These are phyloP conservation scores for Zaprionus ornatus DNA, from an alignment of 1,140 invertebrate species.

Conservation along the genomic window DNA sequence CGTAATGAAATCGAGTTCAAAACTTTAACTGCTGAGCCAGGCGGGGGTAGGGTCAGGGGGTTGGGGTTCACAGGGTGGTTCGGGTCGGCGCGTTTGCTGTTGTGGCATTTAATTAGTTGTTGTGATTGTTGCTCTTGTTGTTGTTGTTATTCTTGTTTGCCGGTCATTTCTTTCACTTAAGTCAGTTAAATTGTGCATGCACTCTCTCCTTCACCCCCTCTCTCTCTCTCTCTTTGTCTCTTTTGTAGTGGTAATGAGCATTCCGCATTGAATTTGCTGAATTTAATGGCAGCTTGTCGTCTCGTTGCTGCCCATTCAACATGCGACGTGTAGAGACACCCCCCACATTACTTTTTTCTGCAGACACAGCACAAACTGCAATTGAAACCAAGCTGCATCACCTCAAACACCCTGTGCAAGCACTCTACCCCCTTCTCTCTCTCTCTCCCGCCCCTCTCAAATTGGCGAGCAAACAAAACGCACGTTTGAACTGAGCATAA, in stretches of 20 bases:
- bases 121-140: constrained; percentile 61
- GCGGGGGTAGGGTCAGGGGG: not conserved
- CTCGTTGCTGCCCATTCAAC: not conserved
- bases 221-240: not conserved
- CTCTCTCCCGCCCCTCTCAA: constrained; percentile 53
- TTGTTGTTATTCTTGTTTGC: constrained; percentile 47
- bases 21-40: constrained; percentile 54
- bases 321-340: not conserved
- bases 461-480: constrained; percentile 79
- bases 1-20: constrained; percentile 81
- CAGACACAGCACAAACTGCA: constrained; percentile 73
- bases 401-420: not conserved
- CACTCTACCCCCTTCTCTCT: constrained; percentile 1
- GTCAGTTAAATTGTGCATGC: constrained; percentile 57
- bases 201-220: not conserved
- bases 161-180: constrained; percentile 66
- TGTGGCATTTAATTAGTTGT: constrained; percentile 80
- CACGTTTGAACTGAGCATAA: constrained; percentile 79
- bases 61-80: constrained; percentile 32
- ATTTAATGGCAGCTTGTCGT: not conserved
- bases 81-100: constrained; percentile 13
- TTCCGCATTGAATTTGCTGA: not conserved
- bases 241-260: constrained; percentile 1
- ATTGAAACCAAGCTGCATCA: constrained; percentile 57
- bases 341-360: constrained; percentile 35